Evolutionary conservation across 2,888 invertebrate genomes (phyloP).

Genomic region (Tridacna gigas): DNA sequence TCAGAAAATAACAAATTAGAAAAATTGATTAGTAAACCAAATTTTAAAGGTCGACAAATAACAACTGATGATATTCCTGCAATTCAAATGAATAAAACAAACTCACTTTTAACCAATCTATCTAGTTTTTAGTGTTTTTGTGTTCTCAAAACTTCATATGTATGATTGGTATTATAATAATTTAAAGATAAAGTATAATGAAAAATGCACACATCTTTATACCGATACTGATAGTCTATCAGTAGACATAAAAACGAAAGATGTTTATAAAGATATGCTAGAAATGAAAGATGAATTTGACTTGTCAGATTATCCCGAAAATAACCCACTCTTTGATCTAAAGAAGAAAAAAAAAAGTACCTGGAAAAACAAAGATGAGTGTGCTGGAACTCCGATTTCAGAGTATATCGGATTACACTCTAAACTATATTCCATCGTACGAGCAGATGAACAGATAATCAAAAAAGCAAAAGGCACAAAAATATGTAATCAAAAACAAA

Average conservation of each 20-base stretch:
- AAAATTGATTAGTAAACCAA: too few species aligned
- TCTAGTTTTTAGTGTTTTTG: too few species aligned
- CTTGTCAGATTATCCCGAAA: constrained; percentile 46
- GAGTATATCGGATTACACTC: constrained; percentile 54
- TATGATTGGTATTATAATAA: constrained; percentile 80
- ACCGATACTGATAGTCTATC: constrained; percentile 76
- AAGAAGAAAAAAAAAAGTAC: constrained; percentile 50
- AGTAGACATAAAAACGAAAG: constrained; percentile 76
- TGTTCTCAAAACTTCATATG: too few species aligned
- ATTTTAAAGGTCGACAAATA: too few species aligned
- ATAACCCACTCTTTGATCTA: constrained; percentile 47
- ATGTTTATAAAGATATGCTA: constrained; percentile 81
- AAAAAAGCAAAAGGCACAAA: constrained; percentile 49
- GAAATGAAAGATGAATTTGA: too few species aligned
- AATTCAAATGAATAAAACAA: too few species aligned
- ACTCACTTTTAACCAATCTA: too few species aligned
- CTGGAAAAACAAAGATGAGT: constrained; percentile 56
- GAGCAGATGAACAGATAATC: constrained; percentile 36
- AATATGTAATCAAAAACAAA: constrained; percentile 29
- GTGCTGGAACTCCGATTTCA: constrained; percentile 40
- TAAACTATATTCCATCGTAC: constrained; percentile 48
- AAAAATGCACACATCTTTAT: constrained; percentile 45
- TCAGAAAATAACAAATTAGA: too few species aligned
- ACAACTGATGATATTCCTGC: too few species aligned
- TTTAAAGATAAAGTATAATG: constrained; percentile 74